Conservation (phyloP, 2,113 vertebrate species). For the Eulacestoma nigropectus region DNA sequence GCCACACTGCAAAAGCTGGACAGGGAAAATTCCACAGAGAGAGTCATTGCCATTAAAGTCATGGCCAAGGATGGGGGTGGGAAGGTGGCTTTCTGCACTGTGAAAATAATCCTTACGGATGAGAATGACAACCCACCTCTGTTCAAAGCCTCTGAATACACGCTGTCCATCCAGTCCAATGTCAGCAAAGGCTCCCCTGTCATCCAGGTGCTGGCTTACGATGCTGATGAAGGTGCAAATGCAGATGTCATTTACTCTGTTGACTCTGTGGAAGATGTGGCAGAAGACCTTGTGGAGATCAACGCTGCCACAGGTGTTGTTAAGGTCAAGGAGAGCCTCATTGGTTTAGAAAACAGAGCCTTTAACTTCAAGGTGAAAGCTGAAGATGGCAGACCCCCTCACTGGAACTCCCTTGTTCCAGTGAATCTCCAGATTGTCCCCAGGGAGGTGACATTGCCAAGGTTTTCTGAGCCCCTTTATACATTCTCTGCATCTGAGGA, state of each 20-base stretch:
- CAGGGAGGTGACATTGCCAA: slow-evolving; percentile 85
- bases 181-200: slow-evolving; percentile 88
- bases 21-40: slow-evolving; percentile 90
- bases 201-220: slow-evolving; percentile 91
- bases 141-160: slow-evolving; percentile 90
- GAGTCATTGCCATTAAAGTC: slow-evolving; percentile 91
- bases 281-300: slow-evolving; percentile 87
- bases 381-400: slow-evolving; percentile 88
- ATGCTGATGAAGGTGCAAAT: slow-evolving; percentile 93
- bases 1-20: slow-evolving; percentile 86
- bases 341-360: slow-evolving; percentile 88
- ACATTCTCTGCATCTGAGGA: slow-evolving; percentile 91
- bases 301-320: slow-evolving; percentile 89
- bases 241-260: slow-evolving; percentile 93
- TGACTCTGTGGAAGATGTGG: slow-evolving; percentile 78
- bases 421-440: slow-evolving; percentile 88
- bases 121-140: slow-evolving; percentile 94
- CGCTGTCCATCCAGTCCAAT: slow-evolving; percentile 87
- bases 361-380: slow-evolving; percentile 92
- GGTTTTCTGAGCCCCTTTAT: slow-evolving; percentile 94
- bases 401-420: slow-evolving; percentile 86
- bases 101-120: slow-evolving; percentile 95
- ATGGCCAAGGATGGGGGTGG: slow-evolving; percentile 96
- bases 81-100: slow-evolving; percentile 91
- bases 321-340: slow-evolving; percentile 87